A percentile compares a stretch with the other conserved stretches of the same genome.
These are phyloP conservation scores for Cossypha heuglini DNA, from an alignment of 2,797 vertebrate genomes.

Conservation along the genomic window DNA sequence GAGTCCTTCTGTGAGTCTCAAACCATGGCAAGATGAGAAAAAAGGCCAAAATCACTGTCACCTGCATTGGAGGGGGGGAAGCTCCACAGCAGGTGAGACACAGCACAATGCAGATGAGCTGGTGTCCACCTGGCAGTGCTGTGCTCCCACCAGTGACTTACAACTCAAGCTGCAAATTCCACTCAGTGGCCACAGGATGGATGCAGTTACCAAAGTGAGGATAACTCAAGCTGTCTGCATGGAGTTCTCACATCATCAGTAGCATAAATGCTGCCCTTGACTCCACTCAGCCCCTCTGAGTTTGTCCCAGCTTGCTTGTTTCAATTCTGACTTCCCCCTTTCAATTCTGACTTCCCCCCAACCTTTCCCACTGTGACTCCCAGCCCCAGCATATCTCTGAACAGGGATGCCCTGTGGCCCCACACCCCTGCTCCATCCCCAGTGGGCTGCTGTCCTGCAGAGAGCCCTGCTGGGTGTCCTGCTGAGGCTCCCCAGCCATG, in stretches of 20 bases:
- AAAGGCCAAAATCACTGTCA: background rate
- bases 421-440: accelerated
- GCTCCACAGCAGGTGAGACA: background rate
- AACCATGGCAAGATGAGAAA: background rate
- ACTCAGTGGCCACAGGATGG: background rate
- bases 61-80: background rate
- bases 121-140: background rate
- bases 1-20: background rate
- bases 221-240: accelerated
- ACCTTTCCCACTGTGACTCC: background rate
- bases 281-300: background rate
- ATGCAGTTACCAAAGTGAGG: background rate
- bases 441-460: background rate
- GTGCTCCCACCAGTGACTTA: background rate
- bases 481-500: accelerated
- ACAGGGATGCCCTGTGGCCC: background rate
- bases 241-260: background rate
- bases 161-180: background rate
- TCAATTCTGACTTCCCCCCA: background rate
- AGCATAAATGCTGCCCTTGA: background rate
- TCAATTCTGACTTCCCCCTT: background rate
- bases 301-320: background rate
- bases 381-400: accelerated
- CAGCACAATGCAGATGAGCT: background rate
- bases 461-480: background rate